phyloP scores from a whole-genome alignment of 2,113 vertebrate species.

The Lamprologus ornatipinnis region DNA sequence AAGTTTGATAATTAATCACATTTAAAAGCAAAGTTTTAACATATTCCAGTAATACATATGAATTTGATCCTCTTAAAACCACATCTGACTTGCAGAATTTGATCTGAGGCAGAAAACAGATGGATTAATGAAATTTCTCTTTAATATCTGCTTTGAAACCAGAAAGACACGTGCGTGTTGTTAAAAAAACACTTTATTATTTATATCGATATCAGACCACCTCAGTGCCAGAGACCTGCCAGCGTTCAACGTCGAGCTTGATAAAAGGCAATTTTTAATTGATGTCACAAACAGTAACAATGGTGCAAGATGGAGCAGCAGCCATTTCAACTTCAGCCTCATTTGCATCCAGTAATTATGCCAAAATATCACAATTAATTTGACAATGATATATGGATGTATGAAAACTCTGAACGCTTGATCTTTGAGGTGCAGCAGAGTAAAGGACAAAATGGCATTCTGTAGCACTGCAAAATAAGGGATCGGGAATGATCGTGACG shows the following conservation, averaged over 20 bases:
- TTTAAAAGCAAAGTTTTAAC: neutral
- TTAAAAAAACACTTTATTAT: neutral
- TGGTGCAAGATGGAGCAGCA: neutral
- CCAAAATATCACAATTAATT: neutral
- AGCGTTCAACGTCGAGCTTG: neutral
- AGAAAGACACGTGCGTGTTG: neutral
- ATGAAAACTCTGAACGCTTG: neutral
- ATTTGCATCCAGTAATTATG: constrained; percentile 21
- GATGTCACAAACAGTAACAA: constrained; percentile 11
- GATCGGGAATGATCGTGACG: neutral
- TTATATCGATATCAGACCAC: neutral
- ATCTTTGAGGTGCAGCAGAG: neutral
- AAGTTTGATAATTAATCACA: neutral
- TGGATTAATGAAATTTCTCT: neutral
- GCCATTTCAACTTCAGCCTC: neutral
- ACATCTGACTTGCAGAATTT: neutral
- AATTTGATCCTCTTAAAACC: neutral
- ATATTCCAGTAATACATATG: neutral
- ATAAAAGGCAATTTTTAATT: constrained; percentile 27
- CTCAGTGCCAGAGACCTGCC: neutral
- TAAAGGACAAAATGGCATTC: neutral
- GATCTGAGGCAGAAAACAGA: neutral
- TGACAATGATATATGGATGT: constrained; percentile 9
- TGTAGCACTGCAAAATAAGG: constrained; percentile 5
- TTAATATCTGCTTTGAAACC: neutral